Base-by-base conservation (phyloP, 2,888 invertebrate species). In the Cantharis flavilabris region DNA sequence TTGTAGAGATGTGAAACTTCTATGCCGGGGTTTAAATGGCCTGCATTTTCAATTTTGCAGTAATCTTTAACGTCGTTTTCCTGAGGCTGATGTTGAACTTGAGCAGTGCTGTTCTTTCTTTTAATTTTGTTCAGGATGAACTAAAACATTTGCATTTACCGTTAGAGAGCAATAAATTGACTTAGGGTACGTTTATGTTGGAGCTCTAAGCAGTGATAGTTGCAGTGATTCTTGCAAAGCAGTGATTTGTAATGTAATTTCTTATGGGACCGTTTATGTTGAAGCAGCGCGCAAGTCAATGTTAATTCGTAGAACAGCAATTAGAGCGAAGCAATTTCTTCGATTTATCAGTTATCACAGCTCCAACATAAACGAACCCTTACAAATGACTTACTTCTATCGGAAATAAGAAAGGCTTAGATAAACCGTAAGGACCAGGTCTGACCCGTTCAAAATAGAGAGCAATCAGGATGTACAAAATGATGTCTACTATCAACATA, bases 391-490 rank as follows among this genome's bases (percentile, higher is more conserved):
- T 79, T 80, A 80, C 81, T 62, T 49, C 73, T 49, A 84, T 28
- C 11, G 84, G 82, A 73, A 82, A 85, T 76, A 79, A 76, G 72
- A 81, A 90, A 0, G 91, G 90, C 82, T 90, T 90, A 9, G 92
- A 90, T 2, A 93, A 88, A 13, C 93, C 93, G 86, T 90, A 93
- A 72, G 91, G 90, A 65, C 93, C 93, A 1, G 94, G 93, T 75
- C 85, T 84, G 7, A 89, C 80, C 71, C 83, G 83, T 83, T 93
- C 93, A 63, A 93, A 86, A 83, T 93, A 94, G 87, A 91, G 90
- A 2, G 93, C 90, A 13, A 93, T 82, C 11, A 91, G 28, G 69
- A 89, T 84, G 82, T 90, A 91, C n/a, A 93, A 49, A 9, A 90
- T 26, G 5, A 88, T 87, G 82, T 91, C 90, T 2, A 90, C 70